Evolutionary conservation across 2,888 invertebrate species (phyloP).

Genomic region (Macaria notata): DNA sequence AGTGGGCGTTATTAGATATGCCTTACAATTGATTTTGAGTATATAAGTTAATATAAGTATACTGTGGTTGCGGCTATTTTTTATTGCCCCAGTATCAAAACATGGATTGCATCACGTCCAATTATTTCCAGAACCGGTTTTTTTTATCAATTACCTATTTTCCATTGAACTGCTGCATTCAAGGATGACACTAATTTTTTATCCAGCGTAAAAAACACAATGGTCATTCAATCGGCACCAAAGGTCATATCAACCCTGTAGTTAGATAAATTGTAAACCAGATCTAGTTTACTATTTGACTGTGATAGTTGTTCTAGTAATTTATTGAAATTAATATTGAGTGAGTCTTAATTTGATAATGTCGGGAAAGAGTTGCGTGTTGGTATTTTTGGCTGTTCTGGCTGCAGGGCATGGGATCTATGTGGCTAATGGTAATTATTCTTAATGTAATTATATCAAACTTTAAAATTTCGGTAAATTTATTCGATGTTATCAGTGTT

Average conservation of each 20-base stretch:
- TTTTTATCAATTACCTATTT: conserved; percentile 14
- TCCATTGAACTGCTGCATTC: conserved; percentile 52
- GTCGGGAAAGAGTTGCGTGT: conserved; percentile 38
- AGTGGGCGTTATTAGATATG: no score
- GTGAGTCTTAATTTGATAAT: conserved; percentile 25
- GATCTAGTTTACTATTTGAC: conserved; percentile 31
- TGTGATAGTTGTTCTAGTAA: conserved; percentile 33
- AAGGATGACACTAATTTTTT: conserved; percentile 73
- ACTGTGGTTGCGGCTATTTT: no score
- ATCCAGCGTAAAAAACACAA: conserved; percentile 45
- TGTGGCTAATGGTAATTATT: conserved; percentile 58
- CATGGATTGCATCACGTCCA: conserved; percentile 23
- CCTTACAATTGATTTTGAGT: no score
- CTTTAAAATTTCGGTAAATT: no score
- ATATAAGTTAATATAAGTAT: no score
- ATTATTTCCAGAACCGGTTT: conserved; percentile 24
- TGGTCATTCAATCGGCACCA: conserved; percentile 45
- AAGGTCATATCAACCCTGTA: conserved; percentile 56
- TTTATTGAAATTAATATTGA: background rate
- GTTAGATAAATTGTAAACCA: conserved; percentile 31
- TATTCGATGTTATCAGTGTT: no score
- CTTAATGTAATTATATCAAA: no score
- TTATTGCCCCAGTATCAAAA: conserved; percentile 1
- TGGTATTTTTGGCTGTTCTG: conserved; percentile 40
- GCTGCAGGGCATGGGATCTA: conserved; percentile 50